Evolutionary conservation across 2,888 invertebrate species (phyloP).

Genomic region (Papilio demoleus): DNA sequence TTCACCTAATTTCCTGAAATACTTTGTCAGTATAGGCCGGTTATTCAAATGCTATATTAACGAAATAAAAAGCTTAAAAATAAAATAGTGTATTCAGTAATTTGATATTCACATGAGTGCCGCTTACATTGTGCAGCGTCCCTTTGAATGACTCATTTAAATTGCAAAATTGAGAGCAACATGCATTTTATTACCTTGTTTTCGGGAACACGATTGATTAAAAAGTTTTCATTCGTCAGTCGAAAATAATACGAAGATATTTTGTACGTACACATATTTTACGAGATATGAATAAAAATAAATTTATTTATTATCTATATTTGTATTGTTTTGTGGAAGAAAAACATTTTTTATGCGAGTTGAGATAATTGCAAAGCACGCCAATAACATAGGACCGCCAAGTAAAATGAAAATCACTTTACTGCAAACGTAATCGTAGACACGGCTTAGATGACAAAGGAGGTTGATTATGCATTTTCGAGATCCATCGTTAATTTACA

Average conservation of each 20-base stretch:
- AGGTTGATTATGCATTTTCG: no score
- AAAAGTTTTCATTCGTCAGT: background rate
- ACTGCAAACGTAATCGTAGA: no score
- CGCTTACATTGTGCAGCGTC: background rate
- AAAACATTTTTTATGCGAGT: no score
- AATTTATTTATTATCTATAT: no score
- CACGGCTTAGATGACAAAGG: no score
- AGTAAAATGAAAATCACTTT: no score
- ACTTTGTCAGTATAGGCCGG: no score
- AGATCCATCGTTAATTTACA: background rate
- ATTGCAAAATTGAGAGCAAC: constrained; percentile 25
- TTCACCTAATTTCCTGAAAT: no score
- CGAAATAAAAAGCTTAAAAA: background rate
- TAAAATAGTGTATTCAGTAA: constrained; percentile 11
- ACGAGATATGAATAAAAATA: background rate
- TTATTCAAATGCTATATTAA: background rate
- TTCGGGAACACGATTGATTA: background rate
- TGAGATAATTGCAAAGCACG: no score
- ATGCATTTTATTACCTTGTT: constrained; percentile 26
- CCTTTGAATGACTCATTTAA: constrained; percentile 22
- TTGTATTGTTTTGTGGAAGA: no score
- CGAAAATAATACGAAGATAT: background rate
- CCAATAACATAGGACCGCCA: no score
- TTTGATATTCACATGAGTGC: constrained; percentile 20
- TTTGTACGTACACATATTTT: background rate